Base-by-base conservation (phyloP, 1,140 invertebrate genomes). In the Halesus radiatus region DNA sequence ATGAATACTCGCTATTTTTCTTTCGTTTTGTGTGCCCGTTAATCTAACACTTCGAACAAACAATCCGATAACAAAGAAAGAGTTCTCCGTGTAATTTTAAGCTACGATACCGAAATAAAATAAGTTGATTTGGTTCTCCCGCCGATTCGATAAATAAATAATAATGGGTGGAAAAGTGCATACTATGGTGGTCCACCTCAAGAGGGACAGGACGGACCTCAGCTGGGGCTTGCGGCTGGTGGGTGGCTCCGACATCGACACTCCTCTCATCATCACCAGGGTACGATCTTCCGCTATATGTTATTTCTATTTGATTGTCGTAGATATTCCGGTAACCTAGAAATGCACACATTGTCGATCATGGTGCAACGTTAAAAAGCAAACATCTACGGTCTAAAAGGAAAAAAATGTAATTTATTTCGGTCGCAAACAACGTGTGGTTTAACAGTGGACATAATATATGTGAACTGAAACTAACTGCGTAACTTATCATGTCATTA, bases 171-270 rank as follows among this genome's bases (percentile, higher is more conserved):
- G 92, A 86, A 94, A 92, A 87, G 89, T 92, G 85, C 93, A 95
- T 85, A 93, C 93, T 84, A 90, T 96, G 85, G 91, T 93, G 82
- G 91, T 97, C 83, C 92, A 92, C 72, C 91, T 98, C 85, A 92
- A 92, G 85, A 92, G 97, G 84, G 94, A 95, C 85, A 92, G 92
- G 84, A 91, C 91, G 81, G 91, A 92, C 84, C 93, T 93, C 84
- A 94, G 95, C 83, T 98, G 97, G 97, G 97, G 97, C 66, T 95
- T 98, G 85, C 93, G 97, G 83, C 91, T 98, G 78, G 95, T 96
- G 81, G 97, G 97, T 84, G 97, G 97, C 80, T 92, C 93, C 81
- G 97, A 98, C 92, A 92, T 97, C 84, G 93, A 94, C 84, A 94
- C 95, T n/a, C 95, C 96, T 75, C 92, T 98, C 84, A 93, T 96